These are phyloP conservation scores for Anticlea derivata DNA, from an alignment of 2,888 invertebrate species.

Conservation along the genomic window DNA sequence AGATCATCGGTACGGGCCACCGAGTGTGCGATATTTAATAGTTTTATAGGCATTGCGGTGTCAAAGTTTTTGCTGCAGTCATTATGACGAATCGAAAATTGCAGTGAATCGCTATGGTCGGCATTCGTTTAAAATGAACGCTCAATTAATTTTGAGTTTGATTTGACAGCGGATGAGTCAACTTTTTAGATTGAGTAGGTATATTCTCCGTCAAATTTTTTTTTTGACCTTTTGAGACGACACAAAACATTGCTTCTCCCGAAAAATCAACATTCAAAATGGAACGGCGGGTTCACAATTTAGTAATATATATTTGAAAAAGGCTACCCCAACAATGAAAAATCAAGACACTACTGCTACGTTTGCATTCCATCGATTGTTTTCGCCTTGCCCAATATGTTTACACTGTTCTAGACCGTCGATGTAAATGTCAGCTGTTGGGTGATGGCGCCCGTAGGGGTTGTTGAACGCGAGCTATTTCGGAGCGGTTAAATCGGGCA, in stretches of 20 bases:
- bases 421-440: constrained; percentile 67
- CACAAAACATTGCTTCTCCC: constrained; percentile 10
- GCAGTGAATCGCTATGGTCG: constrained; percentile 62
- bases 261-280: constrained; percentile 16
- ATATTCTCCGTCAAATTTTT: constrained; percentile 7
- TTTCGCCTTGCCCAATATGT: constrained; percentile 23
- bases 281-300: constrained; percentile 17
- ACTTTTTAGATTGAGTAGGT: constrained; percentile 16
- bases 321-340: constrained; percentile 17
- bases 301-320: constrained; percentile 19
- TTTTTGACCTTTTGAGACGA: constrained; percentile 2
- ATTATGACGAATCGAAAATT: constrained; percentile 69
- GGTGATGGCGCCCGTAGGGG: constrained; percentile 76
- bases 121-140: constrained; percentile 55
- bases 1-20: constrained; percentile 14
- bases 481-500: constrained; percentile 76
- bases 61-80: constrained; percentile 74
- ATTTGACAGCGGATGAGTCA: constrained; percentile 62
- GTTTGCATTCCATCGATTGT: constrained; percentile 44
- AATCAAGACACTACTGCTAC: constrained; percentile 29
- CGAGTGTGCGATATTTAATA: constrained; percentile 59
- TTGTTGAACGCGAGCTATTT: constrained; percentile 82
- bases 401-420: constrained; percentile 44
- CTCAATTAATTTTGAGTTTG: constrained; percentile 72
- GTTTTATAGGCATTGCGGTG: constrained; percentile 59